phyloP scores from a whole-genome alignment of 1,140 invertebrate genomes.

The Arion vulgaris region DNA sequence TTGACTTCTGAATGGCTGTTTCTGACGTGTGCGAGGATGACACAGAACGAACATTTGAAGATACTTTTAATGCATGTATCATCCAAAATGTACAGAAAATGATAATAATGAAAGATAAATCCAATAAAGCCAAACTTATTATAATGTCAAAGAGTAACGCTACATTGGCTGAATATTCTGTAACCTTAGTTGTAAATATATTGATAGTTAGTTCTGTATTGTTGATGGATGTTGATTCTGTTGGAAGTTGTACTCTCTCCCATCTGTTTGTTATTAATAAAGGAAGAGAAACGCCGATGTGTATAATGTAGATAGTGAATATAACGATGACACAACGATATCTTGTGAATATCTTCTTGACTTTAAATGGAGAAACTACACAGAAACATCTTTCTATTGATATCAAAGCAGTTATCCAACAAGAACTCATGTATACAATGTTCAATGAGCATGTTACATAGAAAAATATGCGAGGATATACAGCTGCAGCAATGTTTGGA shows the following conservation, averaged over 20 bases:
- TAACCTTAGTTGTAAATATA: background rate
- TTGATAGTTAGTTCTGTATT: background rate
- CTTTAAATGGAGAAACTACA: constrained; percentile 1
- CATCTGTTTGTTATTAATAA: background rate
- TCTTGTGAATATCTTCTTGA: constrained; percentile 10
- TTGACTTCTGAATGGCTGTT: background rate
- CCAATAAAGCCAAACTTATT: background rate
- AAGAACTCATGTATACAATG: background rate
- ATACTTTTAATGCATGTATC: background rate
- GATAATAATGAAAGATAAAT: background rate
- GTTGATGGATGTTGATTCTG: too few species aligned
- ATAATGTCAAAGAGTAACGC: background rate
- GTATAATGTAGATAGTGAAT: background rate
- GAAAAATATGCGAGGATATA: background rate
- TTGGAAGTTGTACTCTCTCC: background rate
- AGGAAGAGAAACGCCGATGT: background rate
- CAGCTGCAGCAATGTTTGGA: background rate
- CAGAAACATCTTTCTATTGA: background rate
- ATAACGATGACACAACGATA: background rate
- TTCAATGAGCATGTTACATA: background rate
- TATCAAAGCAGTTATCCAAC: background rate
- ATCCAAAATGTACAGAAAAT: background rate
- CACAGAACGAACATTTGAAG: background rate
- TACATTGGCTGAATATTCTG: background rate
- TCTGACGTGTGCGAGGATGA: background rate